Evolutionary conservation across 2,113 vertebrate species (phyloP), one percentile per base, ranked within the genome.

Genomic region (Atlantisia rogersi): DNA sequence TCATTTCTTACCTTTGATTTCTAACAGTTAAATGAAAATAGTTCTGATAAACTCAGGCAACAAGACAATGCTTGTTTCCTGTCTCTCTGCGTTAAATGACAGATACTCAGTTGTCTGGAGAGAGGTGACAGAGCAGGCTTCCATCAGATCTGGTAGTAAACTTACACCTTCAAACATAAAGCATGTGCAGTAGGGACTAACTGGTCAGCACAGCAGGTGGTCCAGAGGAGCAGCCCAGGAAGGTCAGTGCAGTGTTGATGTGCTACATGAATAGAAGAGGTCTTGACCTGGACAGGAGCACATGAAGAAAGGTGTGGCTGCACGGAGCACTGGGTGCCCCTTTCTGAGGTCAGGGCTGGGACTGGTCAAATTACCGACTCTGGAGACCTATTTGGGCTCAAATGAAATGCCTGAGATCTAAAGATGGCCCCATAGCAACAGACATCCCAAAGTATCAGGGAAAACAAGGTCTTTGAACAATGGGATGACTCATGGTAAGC

Each of bases 271-370:
- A 28, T 22, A 17, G 32, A 53, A 75, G 42, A 76, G 22, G 19
- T 70, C 75, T 37, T 70, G n/a, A 50, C 9, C n/a, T 12, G 22
- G 46, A 35, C 0, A 1, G 12, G 19, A 94, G 26, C 26, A 29
- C 46, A 16, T 6, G 22, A 67, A 20, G 46, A 71, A 77, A 71
- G 69, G n/a, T 31, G n/a, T 18, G 26, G 39, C 39, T 76, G 18
- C 42, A 16, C 3, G 3, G 58, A 84, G 19, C 9, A 5, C 19
- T 2, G 2, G 11, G 7, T 60, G 12, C 15, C 9, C 5, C 15
- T 39, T 60, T 24, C 39, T 9, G 16, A 65, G 22, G 2, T 26
- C 11, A 64, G 25, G 17, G 15, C 17, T 65, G 64, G 29, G 21
- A 46, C 40, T 42, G 50, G 28, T 42, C 15, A 75, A 44, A 77